These are phyloP conservation scores for Serranus cabrilla DNA, from an alignment of 2,797 vertebrate species.

Conservation along the genomic window DNA sequence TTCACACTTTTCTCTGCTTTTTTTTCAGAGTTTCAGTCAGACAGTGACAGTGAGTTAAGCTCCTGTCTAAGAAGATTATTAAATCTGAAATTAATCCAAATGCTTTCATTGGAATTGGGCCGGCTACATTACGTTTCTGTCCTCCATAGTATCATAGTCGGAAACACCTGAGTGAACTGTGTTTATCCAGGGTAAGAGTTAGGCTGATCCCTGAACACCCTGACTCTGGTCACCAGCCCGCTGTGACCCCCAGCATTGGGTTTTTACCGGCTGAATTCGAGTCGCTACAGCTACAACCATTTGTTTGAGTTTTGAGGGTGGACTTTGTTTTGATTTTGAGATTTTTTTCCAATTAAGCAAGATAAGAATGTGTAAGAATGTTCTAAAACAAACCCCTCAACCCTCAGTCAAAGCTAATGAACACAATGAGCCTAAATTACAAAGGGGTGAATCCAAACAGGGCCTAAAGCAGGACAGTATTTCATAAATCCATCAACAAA, in stretches of 20 bases:
- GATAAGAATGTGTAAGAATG: too few relatives aligned
- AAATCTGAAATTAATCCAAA: neutral
- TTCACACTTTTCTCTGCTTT: neutral
- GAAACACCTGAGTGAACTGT: neutral
- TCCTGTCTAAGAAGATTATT: slow-evolving; percentile 4
- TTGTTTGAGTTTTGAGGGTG: too few relatives aligned
- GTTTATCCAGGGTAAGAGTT: neutral
- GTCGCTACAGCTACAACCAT: too few relatives aligned
- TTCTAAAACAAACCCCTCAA: too few relatives aligned
- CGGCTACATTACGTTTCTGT: neutral
- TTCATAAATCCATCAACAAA: too few relatives aligned
- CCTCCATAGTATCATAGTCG: neutral
- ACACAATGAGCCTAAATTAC: neutral
- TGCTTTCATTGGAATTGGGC: neutral
- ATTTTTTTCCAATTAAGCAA: too few relatives aligned
- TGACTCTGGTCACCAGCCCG: too few relatives aligned
- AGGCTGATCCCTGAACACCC: too few relatives aligned
- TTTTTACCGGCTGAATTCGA: too few relatives aligned
- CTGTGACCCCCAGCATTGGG: too few relatives aligned
- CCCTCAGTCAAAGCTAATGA: neutral
- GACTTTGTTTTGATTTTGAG: too few relatives aligned
- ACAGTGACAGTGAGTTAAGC: slow-evolving; percentile 12
- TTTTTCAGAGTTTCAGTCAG: neutral
- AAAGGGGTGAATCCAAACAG: neutral
- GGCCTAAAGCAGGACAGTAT: too few relatives aligned